Evolutionary conservation across 2,888 invertebrate genomes (phyloP), one percentile per base, ranked within the genome.

Genomic region (Himalopsyche kuldschensis): DNA sequence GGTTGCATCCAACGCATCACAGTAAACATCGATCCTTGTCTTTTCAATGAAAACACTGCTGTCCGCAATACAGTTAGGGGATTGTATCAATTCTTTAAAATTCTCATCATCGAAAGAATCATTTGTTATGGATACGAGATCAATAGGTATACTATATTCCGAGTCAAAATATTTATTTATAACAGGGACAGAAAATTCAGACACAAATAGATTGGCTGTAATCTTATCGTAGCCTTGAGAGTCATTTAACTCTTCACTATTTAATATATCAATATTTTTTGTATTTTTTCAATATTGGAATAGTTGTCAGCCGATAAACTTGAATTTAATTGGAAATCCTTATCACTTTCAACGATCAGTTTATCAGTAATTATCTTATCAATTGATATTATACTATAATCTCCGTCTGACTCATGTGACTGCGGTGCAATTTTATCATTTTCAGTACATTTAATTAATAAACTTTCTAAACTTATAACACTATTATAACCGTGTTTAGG

Each of bases 11-110:
- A 27, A 11, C 32, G 78, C 27, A 15, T 85, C 83, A 27, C 55
- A 78, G n/a, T 35, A 75, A 63, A 85, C 83, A 48, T 85, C 85
- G 5, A 85, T 85, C 35, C 81, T 78, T 4, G 85, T 85, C 75
- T 83, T 85, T 48, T 85, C 78, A 4, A 79, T 75, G 3, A 31
- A 47, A 17, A 31, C 79, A 31, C 35, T 55, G 8, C 31, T 55
- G 4, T 79, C 79, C 11, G 69, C 69, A 30, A 69, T 69, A 27
- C 69, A 69, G 30, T 27, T 69, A 27, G 69, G 30, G 11, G 20
- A 10, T 69, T 69, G 27, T 15, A 69, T 69, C 27, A 69, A 15
- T 30, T 27, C 69, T 30, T 69, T 69, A 11, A 69, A 69, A 10
- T 69, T 69, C 1, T 69, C 69, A 69, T 69, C 69, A 4, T 15